Conservation (phyloP, 2,888 invertebrate species). For the Oligia fasciuncula region DNA sequence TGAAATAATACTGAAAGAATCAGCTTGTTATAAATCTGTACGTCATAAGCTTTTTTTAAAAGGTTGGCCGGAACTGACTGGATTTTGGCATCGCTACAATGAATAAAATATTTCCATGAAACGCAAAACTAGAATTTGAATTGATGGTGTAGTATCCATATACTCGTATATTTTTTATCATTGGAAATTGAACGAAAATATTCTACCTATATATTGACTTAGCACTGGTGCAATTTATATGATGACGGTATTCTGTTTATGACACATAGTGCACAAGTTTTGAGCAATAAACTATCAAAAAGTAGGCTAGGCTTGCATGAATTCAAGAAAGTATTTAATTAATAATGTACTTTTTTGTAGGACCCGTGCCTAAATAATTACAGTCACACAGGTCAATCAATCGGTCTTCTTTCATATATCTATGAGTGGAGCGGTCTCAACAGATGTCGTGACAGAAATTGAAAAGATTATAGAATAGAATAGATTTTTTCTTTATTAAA, state of each 20-base stretch:
- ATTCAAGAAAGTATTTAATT: too few species aligned
- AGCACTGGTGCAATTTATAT: not conserved
- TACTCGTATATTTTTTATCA: not conserved
- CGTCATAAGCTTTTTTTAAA: slow-evolving; percentile 51
- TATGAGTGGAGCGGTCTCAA: too few species aligned
- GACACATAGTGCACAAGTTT: not conserved
- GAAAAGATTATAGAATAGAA: too few species aligned
- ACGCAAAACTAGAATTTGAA: slow-evolving; percentile 7
- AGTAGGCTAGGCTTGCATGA: too few species aligned
- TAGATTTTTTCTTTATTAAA: too few species aligned
- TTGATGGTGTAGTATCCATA: slow-evolving; percentile 4
- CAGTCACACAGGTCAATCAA: too few species aligned
- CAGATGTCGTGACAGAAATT: too few species aligned
- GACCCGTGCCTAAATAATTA: too few species aligned
- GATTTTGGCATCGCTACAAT: slow-evolving; percentile 51
- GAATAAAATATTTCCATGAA: slow-evolving; percentile 41
- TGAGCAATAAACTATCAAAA: not conserved
- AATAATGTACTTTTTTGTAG: too few species aligned
- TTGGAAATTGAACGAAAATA: not conserved
- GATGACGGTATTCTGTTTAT: not conserved
- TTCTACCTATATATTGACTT: not conserved
- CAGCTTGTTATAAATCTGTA: slow-evolving; percentile 51
- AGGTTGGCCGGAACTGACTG: slow-evolving; percentile 20
- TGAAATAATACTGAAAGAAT: slow-evolving; percentile 43
- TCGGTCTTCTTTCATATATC: too few species aligned